A percentile compares a stretch with the other conserved stretches of the same genome.
These are phyloP conservation scores for Mixornis gularis DNA, from an alignment of 2,113 vertebrate species.

Conservation along the genomic window DNA sequence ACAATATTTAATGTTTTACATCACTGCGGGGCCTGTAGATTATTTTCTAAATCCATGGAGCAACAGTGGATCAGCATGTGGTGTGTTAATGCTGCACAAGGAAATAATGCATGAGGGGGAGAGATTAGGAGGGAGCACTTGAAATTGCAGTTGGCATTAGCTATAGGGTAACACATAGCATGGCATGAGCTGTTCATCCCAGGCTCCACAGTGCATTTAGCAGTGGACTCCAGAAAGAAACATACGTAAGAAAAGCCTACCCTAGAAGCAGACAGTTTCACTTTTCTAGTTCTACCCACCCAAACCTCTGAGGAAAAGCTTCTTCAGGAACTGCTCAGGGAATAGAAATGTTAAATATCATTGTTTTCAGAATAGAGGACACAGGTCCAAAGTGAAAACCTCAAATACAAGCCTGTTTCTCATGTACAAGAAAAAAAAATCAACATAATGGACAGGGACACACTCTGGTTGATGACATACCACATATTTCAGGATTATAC, in stretches of 20 bases:
- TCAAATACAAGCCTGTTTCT: background rate
- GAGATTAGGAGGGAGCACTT: conserved; percentile 37
- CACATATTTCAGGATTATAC: background rate
- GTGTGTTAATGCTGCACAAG: conserved; percentile 58
- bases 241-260: background rate
- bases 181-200: background rate
- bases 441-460: background rate
- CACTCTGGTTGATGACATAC: background rate
- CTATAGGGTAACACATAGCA: background rate
- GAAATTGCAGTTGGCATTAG: conserved; percentile 41
- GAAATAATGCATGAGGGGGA: conserved; percentile 61
- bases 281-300: background rate
- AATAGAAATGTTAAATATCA: background rate
- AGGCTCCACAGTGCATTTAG: background rate
- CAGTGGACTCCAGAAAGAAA: background rate
- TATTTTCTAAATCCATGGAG: conserved; percentile 78
- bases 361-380: background rate
- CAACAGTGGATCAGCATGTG: conserved; percentile 65
- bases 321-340: background rate
- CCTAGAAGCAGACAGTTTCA: background rate
- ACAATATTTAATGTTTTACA: conserved; percentile 78
- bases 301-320: background rate
- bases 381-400: background rate
- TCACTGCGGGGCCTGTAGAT: conserved; percentile 73
- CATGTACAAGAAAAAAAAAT: background rate